Evolutionary conservation across 2,888 invertebrate genomes (phyloP).

Genomic region (Drosophila kanekoi): DNA sequence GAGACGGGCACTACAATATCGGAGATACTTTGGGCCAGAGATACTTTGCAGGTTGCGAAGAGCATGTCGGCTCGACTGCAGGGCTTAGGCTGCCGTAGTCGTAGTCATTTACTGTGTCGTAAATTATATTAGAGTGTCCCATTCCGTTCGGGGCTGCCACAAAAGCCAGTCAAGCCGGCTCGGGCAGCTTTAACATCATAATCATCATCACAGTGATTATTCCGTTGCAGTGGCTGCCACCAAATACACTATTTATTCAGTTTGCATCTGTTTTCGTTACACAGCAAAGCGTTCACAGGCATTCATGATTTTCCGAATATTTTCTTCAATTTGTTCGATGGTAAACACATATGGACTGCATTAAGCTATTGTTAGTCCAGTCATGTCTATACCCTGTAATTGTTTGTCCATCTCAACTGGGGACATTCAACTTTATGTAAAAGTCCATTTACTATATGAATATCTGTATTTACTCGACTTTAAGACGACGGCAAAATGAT

Average conservation of each 20-base stretch:
- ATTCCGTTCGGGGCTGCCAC: constrained; percentile 36
- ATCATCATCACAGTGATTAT: constrained; percentile 38
- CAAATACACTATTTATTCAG: constrained; percentile 63
- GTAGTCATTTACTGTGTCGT: constrained; percentile 77
- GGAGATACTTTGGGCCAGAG: constrained; percentile 61
- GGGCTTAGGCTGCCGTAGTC: constrained; percentile 60
- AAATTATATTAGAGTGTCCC: constrained; percentile 76
- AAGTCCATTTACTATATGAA: no score
- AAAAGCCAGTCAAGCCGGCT: constrained; percentile 50
- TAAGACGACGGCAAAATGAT: no score
- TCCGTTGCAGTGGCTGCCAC: constrained; percentile 24
- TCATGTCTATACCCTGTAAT: no score
- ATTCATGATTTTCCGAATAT: no score
- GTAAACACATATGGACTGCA: no score
- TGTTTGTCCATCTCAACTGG: no score
- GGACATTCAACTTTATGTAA: no score
- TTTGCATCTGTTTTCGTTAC: constrained; percentile 45
- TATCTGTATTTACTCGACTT: no score
- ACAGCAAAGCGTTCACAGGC: no score
- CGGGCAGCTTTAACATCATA: constrained; percentile 50
- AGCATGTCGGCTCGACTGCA: constrained; percentile 56
- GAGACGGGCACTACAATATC: constrained; percentile 41
- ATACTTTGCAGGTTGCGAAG: constrained; percentile 60
- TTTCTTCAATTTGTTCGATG: background rate
- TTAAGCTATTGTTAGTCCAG: no score